Evolutionary conservation across 2,888 invertebrate genomes (phyloP).

Genomic region (Apotomis betuletana): DNA sequence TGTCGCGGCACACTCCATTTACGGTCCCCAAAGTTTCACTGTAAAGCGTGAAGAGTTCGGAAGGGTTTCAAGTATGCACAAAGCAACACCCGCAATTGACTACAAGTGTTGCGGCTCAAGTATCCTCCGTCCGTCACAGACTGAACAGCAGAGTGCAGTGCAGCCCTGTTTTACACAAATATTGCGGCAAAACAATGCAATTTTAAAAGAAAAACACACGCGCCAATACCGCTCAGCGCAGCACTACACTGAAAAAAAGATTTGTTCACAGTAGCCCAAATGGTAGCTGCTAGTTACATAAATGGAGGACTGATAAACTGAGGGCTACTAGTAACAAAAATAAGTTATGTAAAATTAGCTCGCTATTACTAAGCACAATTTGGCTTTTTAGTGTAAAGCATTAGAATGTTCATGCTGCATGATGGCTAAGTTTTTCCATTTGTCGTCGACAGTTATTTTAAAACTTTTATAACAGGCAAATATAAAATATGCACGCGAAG

Average conservation of each 20-base stretch:
- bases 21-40: slow-evolving; percentile 40
- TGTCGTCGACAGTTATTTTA: slow-evolving; percentile 25
- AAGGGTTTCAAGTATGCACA: slow-evolving; percentile 61
- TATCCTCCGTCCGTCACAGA: slow-evolving; percentile 56
- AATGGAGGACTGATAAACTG: no score
- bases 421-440: slow-evolving; percentile 23
- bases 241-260: not conserved
- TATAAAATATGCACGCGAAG: slow-evolving; percentile 28
- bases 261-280: no score
- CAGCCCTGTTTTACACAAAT: slow-evolving; percentile 60
- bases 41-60: slow-evolving; percentile 52
- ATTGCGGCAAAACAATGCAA: slow-evolving; percentile 49
- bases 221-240: slow-evolving; percentile 4
- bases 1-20: slow-evolving; percentile 41
- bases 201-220: slow-evolving; percentile 22
- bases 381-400: not conserved
- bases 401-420: slow-evolving; percentile 3
- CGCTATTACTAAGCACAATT: no score
- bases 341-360: no score
- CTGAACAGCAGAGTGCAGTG: slow-evolving; percentile 55
- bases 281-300: no score
- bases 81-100: slow-evolving; percentile 66
- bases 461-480: slow-evolving; percentile 26
- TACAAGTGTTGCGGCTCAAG: slow-evolving; percentile 60
- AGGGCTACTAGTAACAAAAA: no score